Percentiles rank a stretch among this genome's conserved stretches.
Conservation (phyloP, 2,888 invertebrate species). For the Anoplius nigerrimus region DNA sequence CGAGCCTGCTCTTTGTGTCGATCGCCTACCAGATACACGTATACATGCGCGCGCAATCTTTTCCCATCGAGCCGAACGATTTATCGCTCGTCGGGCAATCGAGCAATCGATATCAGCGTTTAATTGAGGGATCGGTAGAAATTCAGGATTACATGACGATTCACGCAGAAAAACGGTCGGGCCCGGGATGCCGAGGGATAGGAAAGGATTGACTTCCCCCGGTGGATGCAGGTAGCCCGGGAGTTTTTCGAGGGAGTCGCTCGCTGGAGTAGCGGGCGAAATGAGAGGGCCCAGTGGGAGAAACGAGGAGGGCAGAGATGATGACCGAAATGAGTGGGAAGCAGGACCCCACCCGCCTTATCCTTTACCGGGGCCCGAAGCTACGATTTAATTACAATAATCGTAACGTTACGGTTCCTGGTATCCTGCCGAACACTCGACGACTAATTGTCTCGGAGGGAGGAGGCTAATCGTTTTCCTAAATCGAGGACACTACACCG, state of each 20-base stretch:
- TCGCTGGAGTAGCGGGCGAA: neutral
- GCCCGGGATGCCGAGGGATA: too few relatives aligned
- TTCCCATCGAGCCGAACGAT: too few relatives aligned
- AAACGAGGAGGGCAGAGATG: constrained; percentile 13
- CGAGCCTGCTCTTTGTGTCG: too few relatives aligned
- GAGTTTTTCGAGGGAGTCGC: constrained; percentile 24
- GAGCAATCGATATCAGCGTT: too few relatives aligned
- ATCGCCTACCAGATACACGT: too few relatives aligned
- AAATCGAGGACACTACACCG: constrained; percentile 50
- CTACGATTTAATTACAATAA: constrained; percentile 74
- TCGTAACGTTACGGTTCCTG: constrained; percentile 65
- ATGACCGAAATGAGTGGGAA: constrained; percentile 30
- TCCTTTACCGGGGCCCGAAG: constrained; percentile 44
- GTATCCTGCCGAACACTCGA: constrained; percentile 58
- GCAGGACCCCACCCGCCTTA: constrained; percentile 31
- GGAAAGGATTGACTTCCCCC: too few relatives aligned
- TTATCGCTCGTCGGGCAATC: too few relatives aligned
- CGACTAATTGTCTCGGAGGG: constrained; percentile 58
- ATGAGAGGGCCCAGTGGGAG: constrained; percentile 4
- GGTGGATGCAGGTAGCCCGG: constrained; percentile 62
- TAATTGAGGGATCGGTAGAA: too few relatives aligned
- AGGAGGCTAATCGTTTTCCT: constrained; percentile 68
- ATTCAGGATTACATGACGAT: too few relatives aligned
- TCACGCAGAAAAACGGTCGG: too few relatives aligned
- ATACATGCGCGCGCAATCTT: too few relatives aligned